phyloP scores from a whole-genome alignment of 2,113 vertebrate genomes.

The Willisornis vidua region DNA sequence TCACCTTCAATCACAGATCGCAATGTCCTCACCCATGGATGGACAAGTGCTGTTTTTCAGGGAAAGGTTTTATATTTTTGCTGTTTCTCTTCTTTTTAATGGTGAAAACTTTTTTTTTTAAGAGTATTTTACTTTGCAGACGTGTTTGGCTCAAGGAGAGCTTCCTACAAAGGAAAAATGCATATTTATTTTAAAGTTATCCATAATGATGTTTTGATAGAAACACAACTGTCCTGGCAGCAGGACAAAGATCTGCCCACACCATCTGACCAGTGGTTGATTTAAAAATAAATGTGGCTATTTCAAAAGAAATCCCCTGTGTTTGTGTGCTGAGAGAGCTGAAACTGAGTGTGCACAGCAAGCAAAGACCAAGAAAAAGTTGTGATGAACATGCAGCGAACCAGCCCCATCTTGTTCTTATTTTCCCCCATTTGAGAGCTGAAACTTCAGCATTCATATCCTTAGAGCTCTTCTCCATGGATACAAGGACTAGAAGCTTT shows the following conservation, averaged over 20 bases:
- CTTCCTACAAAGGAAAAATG: neutral
- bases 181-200: neutral
- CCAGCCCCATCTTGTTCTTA: neutral
- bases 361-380: neutral
- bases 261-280: neutral
- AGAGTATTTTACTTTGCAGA: neutral
- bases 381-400: neutral
- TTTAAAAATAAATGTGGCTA: conserved; percentile 29
- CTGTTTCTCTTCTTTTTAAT: conserved; percentile 4
- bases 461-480: neutral
- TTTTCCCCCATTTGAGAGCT: neutral
- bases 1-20: neutral
- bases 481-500: neutral
- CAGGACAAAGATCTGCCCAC: neutral
- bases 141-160: neutral
- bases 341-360: neutral
- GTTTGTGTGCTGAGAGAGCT: neutral
- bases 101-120: neutral
- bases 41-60: neutral
- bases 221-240: neutral
- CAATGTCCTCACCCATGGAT: neutral
- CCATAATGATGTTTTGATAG: neutral
- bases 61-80: conserved; percentile 57
- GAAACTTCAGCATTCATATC: neutral
- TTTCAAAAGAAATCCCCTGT: neutral